Conservation (phyloP, 2,888 invertebrate genomes). For the Stictocephala bisonia region DNA sequence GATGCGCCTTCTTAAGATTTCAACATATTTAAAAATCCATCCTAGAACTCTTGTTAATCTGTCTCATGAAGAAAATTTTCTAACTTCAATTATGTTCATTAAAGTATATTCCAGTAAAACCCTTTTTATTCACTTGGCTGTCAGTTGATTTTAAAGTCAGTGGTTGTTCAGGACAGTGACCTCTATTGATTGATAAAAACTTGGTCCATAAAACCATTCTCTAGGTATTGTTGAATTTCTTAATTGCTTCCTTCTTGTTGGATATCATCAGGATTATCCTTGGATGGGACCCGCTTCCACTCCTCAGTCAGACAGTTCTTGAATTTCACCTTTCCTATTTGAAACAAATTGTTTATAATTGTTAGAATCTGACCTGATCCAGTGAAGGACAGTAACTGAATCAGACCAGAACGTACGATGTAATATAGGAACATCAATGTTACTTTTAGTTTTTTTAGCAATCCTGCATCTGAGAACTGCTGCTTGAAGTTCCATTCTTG, state of each 20-base stretch:
- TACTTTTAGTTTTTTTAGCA: not conserved
- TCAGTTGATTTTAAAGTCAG: not conserved
- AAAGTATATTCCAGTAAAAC: not conserved
- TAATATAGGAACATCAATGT: not conserved
- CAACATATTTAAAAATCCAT: not conserved
- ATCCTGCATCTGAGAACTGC: not conserved
- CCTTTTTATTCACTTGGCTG: not conserved
- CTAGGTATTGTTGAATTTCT: not conserved
- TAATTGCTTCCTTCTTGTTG: not conserved
- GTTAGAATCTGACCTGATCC: not conserved
- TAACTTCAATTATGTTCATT: not conserved
- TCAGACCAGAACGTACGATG: no score
- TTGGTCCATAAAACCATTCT: not conserved
- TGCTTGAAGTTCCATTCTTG: not conserved
- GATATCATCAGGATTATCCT: not conserved
- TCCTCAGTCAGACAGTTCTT: not conserved
- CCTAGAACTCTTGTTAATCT: not conserved
- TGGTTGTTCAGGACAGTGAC: not conserved
- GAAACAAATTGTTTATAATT: not conserved
- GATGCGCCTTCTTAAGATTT: not conserved
- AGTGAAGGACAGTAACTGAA: not conserved
- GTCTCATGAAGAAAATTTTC: constrained; percentile 13
- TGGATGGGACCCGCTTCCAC: not conserved
- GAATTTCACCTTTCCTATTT: not conserved
- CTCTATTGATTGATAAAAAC: not conserved